A percentile compares a stretch with the other conserved stretches of the same genome.
These are phyloP conservation scores for Callaeas wilsoni DNA, from an alignment of 2,113 vertebrate species.

Conservation along the genomic window DNA sequence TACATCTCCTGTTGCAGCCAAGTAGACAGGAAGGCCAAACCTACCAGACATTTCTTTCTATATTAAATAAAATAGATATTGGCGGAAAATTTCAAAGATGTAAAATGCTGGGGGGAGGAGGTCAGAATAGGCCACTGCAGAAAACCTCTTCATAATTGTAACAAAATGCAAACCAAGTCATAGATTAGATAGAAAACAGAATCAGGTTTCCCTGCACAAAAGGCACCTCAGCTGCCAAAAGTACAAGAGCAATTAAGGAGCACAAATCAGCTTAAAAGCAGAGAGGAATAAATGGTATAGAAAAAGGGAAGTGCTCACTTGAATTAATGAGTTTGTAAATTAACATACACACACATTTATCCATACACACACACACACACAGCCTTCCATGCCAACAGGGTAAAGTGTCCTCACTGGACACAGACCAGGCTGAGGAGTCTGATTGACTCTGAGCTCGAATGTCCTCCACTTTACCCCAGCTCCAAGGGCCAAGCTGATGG, in stretches of 20 bases:
- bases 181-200: not conserved
- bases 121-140: not conserved
- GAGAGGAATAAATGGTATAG: constrained; percentile 20
- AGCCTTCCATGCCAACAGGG: rapidly evolving
- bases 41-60: not conserved
- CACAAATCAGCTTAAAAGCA: constrained; percentile 57
- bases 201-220: constrained; percentile 17
- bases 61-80: not conserved
- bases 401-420: not conserved
- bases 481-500: not conserved
- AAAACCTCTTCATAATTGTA: not conserved
- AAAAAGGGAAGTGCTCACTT: constrained; percentile 17
- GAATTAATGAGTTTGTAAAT: constrained; percentile 47
- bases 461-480: not conserved
- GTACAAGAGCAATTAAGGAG: constrained; percentile 52
- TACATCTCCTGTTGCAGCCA: not conserved
- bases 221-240: constrained; percentile 46
- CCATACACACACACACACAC: not conserved
- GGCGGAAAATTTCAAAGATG: not conserved
- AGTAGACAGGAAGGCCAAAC: not conserved
- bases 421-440: not conserved
- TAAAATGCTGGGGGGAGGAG: not conserved
- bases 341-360: not conserved
- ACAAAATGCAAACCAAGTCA: not conserved
- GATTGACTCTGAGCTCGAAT: rapidly evolving